Evolutionary conservation across 92 coral and sea anemone genomes (phyloP).

Genomic region (Pocillopora grandis): DNA sequence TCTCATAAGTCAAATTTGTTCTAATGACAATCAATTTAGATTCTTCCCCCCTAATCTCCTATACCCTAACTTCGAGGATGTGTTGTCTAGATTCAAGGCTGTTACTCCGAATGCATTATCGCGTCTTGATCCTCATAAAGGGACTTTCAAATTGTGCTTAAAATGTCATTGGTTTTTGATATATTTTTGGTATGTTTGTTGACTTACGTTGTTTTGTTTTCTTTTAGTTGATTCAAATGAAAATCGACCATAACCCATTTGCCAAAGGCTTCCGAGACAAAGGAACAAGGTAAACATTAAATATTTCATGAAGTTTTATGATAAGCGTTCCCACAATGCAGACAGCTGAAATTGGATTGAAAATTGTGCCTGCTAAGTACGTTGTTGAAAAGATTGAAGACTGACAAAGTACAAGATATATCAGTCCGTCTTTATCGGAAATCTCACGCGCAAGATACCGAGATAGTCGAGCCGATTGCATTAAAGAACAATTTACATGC

Average conservation of each 20-base stretch:
- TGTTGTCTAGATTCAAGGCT: not conserved
- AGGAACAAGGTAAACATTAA: constrained; percentile 65
- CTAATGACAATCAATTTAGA: not conserved
- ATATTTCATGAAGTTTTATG: constrained; percentile 16
- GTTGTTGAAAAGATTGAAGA: not conserved
- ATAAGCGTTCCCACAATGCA: constrained; percentile 1
- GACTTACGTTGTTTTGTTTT: constrained; percentile 18
- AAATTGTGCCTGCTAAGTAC: not conserved
- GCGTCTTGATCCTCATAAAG: not conserved
- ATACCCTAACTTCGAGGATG: not conserved
- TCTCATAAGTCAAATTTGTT: too few relatives aligned
- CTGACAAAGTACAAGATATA: not conserved
- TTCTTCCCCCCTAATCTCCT: not conserved
- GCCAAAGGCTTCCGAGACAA: constrained; percentile 93
- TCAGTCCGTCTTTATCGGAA: constrained; percentile 12
- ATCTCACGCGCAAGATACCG: not conserved
- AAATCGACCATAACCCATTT: constrained; percentile 91
- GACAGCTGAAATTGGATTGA: not conserved
- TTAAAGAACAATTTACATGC: not conserved
- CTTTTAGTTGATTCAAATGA: constrained; percentile 79
- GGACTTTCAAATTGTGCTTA: not conserved
- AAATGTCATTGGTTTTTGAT: not conserved
- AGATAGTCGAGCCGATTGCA: not conserved
- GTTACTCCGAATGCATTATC: not conserved
- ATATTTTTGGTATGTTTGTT: not conserved